Evolutionary conservation across 2,113 vertebrate genomes (phyloP), one percentile per base, ranked within the genome.

Genomic region (Macquaria australasica): DNA sequence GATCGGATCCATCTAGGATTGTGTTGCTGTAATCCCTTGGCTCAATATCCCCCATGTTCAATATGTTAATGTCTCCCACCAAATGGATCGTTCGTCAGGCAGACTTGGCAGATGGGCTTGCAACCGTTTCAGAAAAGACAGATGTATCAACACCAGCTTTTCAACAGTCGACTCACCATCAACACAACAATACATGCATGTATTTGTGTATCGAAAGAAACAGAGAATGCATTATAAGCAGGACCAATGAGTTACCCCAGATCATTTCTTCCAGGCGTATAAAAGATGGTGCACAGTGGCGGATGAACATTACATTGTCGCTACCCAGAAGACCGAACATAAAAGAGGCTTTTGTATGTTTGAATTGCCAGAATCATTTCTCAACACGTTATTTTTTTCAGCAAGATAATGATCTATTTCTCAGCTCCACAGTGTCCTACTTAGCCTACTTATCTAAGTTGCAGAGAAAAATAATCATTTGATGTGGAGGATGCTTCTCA

Each of bases 21-120:
- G 72, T 87, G 82, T 82, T 86, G 80, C 81, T 68, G 71, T 93
- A 93, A 95, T 95, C 94, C 92, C 85, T 74, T 82, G 63, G 85
- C 86, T 89, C 88, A 56, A 92, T 94, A 91, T 88, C 81, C 82
- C 78, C 87, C 80, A 77, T 91, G 91, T 85, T 93, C 91, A 91
- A 92, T 94, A 93, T 94, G 93, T 93, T 90, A 93, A 95, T 92
- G 89, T 87, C 85, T 88, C 83, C 77, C 78, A 76, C 90, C 70
- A 70, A 87, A 90, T 79, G 91, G 87, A 94, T 87, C 83, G 90
- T 91, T 92, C 41, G 79, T 88, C 90, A 89, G 90, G 60, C 76
- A 80, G 80, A 88, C 83, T 74, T 91, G 92, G 84, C 89, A 91
- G 79, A 84, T 82, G 64, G 74, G 81, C 90, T 82, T 58, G 91